Evolutionary conservation across 2,113 vertebrate species (phyloP).

Genomic region (Rhinoptilus africanus): DNA sequence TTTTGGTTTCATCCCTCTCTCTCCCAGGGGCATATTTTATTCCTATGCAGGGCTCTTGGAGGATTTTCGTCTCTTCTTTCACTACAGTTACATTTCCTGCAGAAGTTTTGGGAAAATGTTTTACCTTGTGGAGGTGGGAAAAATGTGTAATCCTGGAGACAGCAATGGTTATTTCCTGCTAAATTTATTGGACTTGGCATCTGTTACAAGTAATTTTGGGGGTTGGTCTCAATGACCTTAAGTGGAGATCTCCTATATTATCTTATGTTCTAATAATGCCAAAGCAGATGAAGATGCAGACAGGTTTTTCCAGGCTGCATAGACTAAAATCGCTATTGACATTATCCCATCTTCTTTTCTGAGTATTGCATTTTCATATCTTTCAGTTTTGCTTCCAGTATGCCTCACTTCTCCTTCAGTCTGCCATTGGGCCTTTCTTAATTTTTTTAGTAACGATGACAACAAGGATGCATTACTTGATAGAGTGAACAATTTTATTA

Average conservation of each 20-base stretch:
- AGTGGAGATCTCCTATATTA: not conserved
- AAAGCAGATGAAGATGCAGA: not conserved
- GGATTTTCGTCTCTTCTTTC: not conserved
- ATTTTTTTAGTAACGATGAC: not conserved
- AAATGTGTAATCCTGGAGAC: not conserved
- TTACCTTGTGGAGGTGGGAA: not conserved
- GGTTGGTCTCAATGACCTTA: not conserved
- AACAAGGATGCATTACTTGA: not conserved
- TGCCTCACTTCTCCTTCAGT: not conserved
- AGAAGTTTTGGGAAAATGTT: not conserved
- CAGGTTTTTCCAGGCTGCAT: not conserved
- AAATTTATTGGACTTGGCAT: not conserved
- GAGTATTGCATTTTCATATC: not conserved
- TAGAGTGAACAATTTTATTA: not conserved
- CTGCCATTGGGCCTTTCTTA: not conserved
- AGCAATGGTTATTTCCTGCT: not conserved
- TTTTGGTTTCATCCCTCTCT: not conserved
- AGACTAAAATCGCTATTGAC: not conserved
- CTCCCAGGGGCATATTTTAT: not conserved
- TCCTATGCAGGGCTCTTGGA: not conserved
- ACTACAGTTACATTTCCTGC: not conserved
- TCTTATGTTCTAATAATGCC: not conserved
- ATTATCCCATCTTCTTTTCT: not conserved
- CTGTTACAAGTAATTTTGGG: not conserved
- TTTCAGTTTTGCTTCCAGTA: not conserved